Evolutionary conservation across 1,140 invertebrate species (phyloP).

Genomic region (Adelges cooleyi): DNA sequence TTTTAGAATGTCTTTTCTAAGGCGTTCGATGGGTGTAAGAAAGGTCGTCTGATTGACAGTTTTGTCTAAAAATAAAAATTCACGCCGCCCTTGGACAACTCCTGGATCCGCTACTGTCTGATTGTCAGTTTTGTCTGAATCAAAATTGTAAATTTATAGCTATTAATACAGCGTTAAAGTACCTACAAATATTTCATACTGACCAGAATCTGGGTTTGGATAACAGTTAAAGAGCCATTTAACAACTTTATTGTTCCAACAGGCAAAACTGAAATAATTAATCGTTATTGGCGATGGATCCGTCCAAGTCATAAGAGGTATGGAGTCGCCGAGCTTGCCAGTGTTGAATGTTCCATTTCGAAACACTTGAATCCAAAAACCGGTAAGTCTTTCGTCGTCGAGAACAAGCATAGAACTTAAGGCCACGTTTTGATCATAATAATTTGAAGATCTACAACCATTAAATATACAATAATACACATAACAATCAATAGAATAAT

Average conservation of each 20-base stretch:
- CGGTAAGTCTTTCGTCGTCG: constrained; percentile 38
- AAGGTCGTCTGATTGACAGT: too few relatives aligned
- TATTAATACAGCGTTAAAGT: too few relatives aligned
- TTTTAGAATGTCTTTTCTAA: not conserved
- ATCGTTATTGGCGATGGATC: constrained; percentile 44
- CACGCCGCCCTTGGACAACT: too few relatives aligned
- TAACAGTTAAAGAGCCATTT: constrained; percentile 48
- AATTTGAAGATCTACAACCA: too few relatives aligned
- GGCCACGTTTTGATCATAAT: too few relatives aligned
- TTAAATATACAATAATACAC: too few relatives aligned
- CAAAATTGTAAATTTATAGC: too few relatives aligned
- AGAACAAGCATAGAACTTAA: constrained; percentile 36
- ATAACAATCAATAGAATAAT: too few relatives aligned
- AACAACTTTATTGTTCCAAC: constrained; percentile 46
- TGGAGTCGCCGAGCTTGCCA: constrained; percentile 43
- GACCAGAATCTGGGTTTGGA: not conserved
- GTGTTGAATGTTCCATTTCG: constrained; percentile 44
- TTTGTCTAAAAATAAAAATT: too few relatives aligned
- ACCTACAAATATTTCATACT: not conserved
- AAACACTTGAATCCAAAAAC: constrained; percentile 42
- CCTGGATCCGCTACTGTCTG: too few relatives aligned
- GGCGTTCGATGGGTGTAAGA: not conserved
- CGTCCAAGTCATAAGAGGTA: constrained; percentile 43
- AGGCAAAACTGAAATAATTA: constrained; percentile 47
- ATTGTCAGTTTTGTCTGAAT: not conserved